A percentile compares a stretch with the other conserved stretches of the same genome.
phyloP scores from a whole-genome alignment of 2,888 invertebrate genomes.

The Heteromyza rotundicornis region DNA sequence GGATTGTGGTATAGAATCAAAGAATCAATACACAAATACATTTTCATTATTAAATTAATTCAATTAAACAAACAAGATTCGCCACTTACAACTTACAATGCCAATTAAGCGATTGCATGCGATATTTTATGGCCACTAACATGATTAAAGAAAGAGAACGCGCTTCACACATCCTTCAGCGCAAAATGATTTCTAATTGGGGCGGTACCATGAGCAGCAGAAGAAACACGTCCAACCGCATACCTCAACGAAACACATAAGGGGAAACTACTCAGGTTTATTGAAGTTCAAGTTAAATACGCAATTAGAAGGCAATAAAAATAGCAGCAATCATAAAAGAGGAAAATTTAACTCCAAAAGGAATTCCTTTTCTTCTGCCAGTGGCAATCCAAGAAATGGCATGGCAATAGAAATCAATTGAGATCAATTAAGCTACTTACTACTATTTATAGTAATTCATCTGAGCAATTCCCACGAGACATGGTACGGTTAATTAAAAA shows the following conservation, averaged over 20 bases:
- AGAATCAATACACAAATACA: no score
- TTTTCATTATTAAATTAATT: no score
- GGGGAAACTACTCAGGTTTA: neutral
- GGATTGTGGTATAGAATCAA: no score
- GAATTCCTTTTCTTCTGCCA: no score
- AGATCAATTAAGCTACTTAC: neutral
- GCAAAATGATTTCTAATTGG: constrained; percentile 11
- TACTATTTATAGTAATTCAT: no score
- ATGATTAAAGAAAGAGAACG: constrained; percentile 15
- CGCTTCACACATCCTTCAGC: constrained; percentile 14
- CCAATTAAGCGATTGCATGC: no score
- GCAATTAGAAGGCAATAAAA: constrained; percentile 4
- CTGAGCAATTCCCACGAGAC: no score
- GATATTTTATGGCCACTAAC: constrained; percentile 24
- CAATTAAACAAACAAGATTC: no score
- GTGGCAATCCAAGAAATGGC: neutral
- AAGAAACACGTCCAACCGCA: constrained; percentile 14
- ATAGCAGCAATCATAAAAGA: neutral
- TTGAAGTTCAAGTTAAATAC: constrained; percentile 9
- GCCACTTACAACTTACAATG: no score
- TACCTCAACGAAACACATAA: constrained; percentile 10
- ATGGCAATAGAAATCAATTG: neutral
- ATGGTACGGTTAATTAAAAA: no score
- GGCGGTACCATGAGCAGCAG: constrained; percentile 5
- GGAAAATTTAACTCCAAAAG: no score